phyloP scores from a whole-genome alignment of 2,797 vertebrate genomes.

The Trematomus bernacchii region DNA sequence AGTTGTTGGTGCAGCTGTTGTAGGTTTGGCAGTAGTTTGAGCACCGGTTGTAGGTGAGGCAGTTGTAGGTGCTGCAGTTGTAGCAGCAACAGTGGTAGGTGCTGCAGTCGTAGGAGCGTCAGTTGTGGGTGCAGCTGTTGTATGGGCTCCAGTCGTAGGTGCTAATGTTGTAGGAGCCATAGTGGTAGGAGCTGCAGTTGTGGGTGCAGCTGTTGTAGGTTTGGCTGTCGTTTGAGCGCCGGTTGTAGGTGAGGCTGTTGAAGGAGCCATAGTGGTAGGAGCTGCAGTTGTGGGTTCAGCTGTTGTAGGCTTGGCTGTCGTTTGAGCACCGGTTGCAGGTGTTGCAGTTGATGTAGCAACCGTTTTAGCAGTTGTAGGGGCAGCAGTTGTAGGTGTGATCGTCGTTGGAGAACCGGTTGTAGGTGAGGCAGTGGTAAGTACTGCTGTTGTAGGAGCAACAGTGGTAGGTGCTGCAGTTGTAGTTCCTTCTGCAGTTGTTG shows the following conservation, averaged over 20 bases:
- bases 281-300: too few species aligned
- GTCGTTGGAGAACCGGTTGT: neutral
- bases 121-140: neutral
- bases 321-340: neutral
- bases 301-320: too few species aligned
- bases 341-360: neutral
- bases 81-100: neutral
- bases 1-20: neutral
- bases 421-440: neutral
- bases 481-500: too few species aligned
- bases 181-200: neutral
- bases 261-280: neutral
- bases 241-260: neutral
- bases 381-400: neutral
- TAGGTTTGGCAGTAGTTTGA: neutral
- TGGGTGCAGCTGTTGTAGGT: neutral
- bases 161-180: neutral
- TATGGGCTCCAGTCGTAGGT: neutral
- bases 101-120: neutral
- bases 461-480: neutral
- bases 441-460: neutral
- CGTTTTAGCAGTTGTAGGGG: neutral
- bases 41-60: neutral
- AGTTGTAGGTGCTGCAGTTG: neutral
- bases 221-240: accelerated